Evolutionary conservation across 2,888 invertebrate species (phyloP), one percentile per base, ranked within the genome.

Genomic region (Leucoptera coffeella): DNA sequence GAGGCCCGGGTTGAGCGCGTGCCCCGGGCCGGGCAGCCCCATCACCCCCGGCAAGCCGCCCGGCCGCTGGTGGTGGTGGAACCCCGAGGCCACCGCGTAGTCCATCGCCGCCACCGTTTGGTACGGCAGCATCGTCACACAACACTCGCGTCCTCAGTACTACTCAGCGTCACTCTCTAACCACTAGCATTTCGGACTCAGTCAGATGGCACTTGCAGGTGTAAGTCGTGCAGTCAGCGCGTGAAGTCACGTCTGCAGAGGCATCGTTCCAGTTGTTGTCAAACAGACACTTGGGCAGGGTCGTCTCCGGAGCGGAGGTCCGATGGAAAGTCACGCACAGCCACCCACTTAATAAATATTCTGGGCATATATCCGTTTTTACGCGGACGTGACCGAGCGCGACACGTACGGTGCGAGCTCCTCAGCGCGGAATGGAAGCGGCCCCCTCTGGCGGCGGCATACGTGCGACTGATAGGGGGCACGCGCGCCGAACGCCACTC

Each of bases 51-150:
- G 67, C 46, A 69, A 50, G 38, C 76, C 73, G 31, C 64, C 62
- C 26, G 61, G 64, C 48, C 61, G 55, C 57, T 65, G 71, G 50
- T 72, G 64, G 39, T 64, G 71, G 39, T 71, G 71, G 40, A 69
- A 71, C 38, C 69, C 67, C 38, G 59, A 60, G 38, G 69, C 69
- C 37, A 67, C 67, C 55, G 69, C 81, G 45, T 82, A 82, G 62
- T 83, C 83, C 78, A 83, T 83, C 89, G 90, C 89, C 50, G 90
- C 85, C 50, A 89, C 85, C 40, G 84, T 82, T 73, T 87, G 88
- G 67, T 88, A 88, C 48, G 88, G 88, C 76, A 88, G 76, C 88
- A 88, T 88, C 40, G 33, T 60, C 58, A 60, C 59, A 42, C 23
- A 38, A 37, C 50, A 47, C 45, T 41, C 33, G 36, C 5, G 7